phyloP scores from a whole-genome alignment of 2,113 vertebrate species.

The Entomyzon cyanotis region DNA sequence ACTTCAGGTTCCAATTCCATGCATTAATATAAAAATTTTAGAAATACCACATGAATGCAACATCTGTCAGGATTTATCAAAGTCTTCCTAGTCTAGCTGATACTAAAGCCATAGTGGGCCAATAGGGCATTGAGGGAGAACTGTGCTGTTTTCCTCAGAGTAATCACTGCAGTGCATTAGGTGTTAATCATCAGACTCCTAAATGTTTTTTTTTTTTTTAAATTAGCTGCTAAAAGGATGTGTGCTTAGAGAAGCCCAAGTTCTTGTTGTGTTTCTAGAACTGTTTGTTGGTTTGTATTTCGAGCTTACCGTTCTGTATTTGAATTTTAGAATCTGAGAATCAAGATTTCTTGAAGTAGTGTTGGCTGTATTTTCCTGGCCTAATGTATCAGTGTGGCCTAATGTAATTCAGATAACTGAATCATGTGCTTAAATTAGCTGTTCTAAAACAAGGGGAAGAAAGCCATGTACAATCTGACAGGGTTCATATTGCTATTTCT shows the following conservation, averaged over 20 bases:
- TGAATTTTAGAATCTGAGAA: neutral
- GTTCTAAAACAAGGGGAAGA: neutral
- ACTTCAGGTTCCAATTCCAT: neutral
- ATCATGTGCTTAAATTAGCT: constrained; percentile 6
- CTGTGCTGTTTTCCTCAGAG: neutral
- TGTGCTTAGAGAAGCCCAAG: neutral
- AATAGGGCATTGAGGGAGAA: neutral
- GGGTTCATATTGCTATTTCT: neutral
- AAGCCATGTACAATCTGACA: neutral
- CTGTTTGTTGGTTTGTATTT: neutral
- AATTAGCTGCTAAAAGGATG: neutral
- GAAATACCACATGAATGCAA: neutral
- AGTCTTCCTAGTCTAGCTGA: neutral
- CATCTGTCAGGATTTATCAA: neutral
- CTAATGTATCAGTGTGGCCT: neutral
- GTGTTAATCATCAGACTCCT: neutral
- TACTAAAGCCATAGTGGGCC: neutral
- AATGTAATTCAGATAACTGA: too few relatives aligned
- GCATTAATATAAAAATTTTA: neutral
- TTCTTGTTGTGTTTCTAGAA: neutral
- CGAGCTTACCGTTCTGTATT: neutral
- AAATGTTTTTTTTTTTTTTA: neutral
- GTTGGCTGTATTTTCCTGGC: neutral
- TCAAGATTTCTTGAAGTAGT: neutral
- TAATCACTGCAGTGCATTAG: neutral